Evolutionary conservation across 2,888 invertebrate species (phyloP), one percentile per base, ranked within the genome.

Genomic region (Hypomecis atomaria): DNA sequence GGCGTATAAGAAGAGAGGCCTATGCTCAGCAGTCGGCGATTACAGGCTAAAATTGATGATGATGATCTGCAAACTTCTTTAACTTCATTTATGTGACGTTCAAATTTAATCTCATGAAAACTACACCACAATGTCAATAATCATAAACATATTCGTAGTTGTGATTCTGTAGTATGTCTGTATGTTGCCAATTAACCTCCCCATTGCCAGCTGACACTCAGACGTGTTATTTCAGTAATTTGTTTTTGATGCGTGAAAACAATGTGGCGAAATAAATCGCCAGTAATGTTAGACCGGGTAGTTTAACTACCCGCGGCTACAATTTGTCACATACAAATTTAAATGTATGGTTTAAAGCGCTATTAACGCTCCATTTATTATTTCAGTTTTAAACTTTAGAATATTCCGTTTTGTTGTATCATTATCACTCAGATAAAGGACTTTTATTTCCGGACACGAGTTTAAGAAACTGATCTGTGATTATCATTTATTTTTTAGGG

Each of bases 191-290:
- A 43, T 43, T 43, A 43, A 54, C 54, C 34, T 54, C 42, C 34
- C 11, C 8, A 34, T 34, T 23, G 5, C n/a, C 34, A 53, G 43
- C 34, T 61, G 63, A 66, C 61, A 66, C 58, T 56, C 54, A 52
- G 45, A 50, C 34, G 40, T 38, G 37, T 57, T 58, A 68, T 58
- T 54, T 34, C 36, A 47, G 60, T 65, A 58, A 66, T 69, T 63
- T 64, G 59, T 69, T 63, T 55, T 36, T 45, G 55, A 45, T 23
- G 23, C 55, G 45, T 33, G 44, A 44, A 54, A 43, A 43, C 54
- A 54, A 33, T 34, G 55, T 10, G 44, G 44, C 4, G 6, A 45
- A 55, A 45, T 44, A 45, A 45, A 55, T 45, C 34, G 7, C 23
- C 9, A 11, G 13, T 44, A 45, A 45, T 45, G 40, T 52, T 52